These are phyloP conservation scores for Sebastes flavidus DNA, from an alignment of 2,797 vertebrate genomes.

Conservation along the genomic window DNA sequence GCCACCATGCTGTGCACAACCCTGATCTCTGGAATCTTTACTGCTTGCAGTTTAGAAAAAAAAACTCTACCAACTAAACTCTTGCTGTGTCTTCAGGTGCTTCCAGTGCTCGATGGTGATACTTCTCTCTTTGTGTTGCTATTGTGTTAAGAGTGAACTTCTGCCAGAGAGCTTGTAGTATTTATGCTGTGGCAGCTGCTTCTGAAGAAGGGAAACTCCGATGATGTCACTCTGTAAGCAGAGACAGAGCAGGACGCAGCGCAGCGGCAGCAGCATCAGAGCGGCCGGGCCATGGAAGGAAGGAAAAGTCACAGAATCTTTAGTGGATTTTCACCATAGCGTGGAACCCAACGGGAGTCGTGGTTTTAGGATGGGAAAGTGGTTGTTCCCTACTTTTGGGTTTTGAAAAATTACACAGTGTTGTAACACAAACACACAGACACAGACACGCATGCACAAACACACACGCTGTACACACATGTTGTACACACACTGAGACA, in stretches of 20 bases:
- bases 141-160: constrained; percentile 54
- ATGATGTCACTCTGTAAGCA: constrained; percentile 79
- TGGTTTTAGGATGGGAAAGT: constrained; percentile 63
- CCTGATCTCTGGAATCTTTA: background rate
- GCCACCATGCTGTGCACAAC: constrained; percentile 48
- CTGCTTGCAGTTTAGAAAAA: background rate
- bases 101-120: background rate
- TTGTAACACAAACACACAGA: background rate
- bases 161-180: constrained; percentile 59
- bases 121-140: constrained; percentile 44
- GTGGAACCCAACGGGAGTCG: constrained; percentile 14
- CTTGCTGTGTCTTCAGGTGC: background rate
- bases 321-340: constrained; percentile 34
- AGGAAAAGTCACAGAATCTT: constrained; percentile 66
- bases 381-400: constrained; percentile 5
- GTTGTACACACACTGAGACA: background rate
- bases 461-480: background rate
- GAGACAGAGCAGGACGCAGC: constrained; percentile 63
- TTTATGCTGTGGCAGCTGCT: constrained; percentile 66
- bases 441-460: constrained; percentile 9
- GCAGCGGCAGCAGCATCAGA: constrained; percentile 31
- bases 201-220: constrained; percentile 79
- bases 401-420: constrained; percentile 11
- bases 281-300: constrained; percentile 43
- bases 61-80: background rate